Evolutionary conservation across 2,888 invertebrate genomes (phyloP), one percentile per base, ranked within the genome.

Genomic region (Drosophila nr. perissopoda): DNA sequence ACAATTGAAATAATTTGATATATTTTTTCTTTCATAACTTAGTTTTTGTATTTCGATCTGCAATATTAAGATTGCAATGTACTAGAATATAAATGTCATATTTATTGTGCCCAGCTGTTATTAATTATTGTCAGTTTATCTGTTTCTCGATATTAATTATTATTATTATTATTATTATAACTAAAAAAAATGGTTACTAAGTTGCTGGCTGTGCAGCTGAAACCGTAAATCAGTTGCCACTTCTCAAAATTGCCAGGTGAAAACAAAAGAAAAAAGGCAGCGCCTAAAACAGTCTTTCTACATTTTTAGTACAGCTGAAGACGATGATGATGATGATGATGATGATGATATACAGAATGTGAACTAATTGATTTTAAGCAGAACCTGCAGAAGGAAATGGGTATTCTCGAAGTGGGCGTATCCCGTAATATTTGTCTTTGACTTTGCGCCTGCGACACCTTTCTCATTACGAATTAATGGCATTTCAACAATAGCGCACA

Each of bases 381-480:
- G 88, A 89, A 88, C 82, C 86, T 79, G 79, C 53, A 57, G 70
- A 52, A 18, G 42, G 8, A 52, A 16, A 13, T 27, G 1, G 8
- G 49, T 2, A 16, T n/a, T 2, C 13, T 1, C n/a, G 7, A 33
- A 25, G 54, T 51, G 54, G 91, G 91, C 82, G 91, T 68, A 61
- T 74, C 79, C 65, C 58, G 58, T 75, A 87, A 81, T 90, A 91
- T 90, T 91, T 91, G 83, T 89, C 82, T 84, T 85, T 86, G 87
- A 86, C 89, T 86, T 79, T 76, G 68, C 73, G 58, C 54, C 60
- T 81, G 64, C 85, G 88, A 90, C 91, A 91, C 90, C 90, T 91
- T 91, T 89, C 89, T 82, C 83, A 90, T 90, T 89, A 90, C 89
- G 78, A 90, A 91, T 88, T 91, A 91, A 91, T 91, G 91, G 87